These are phyloP conservation scores for Neosilurus mollespiculum DNA, from an alignment of 2,797 vertebrate species.

Conservation along the genomic window DNA sequence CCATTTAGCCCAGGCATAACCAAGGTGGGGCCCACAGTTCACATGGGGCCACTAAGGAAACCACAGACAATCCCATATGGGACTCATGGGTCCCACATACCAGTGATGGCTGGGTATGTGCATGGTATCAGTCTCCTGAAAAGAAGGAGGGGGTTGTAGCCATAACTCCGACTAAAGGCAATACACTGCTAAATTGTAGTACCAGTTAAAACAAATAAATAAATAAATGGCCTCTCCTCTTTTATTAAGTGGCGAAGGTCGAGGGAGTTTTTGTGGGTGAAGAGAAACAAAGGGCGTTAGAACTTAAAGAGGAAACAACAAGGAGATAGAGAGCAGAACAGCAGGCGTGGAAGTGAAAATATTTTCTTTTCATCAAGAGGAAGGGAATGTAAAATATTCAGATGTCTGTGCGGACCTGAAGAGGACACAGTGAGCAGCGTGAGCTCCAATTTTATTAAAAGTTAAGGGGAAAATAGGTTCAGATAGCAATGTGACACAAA, in stretches of 20 bases:
- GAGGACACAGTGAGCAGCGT: neutral
- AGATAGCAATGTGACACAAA: neutral
- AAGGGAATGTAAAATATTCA: conserved; percentile 10
- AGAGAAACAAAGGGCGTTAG: neutral
- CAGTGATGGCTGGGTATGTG: too few species aligned
- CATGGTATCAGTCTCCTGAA: conserved; percentile 7
- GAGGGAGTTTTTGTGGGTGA: neutral
- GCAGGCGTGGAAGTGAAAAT: conserved; percentile 15
- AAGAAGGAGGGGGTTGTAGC: neutral
- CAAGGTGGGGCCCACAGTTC: too few species aligned
- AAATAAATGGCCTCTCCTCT: neutral
- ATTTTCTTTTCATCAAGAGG: conserved; percentile 27
- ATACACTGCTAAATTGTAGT: neutral
- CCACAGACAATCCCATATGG: too few species aligned
- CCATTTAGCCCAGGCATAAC: too few species aligned
- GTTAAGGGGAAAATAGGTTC: neutral
- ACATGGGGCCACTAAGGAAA: too few species aligned
- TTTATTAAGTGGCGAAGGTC: neutral
- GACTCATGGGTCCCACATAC: too few species aligned
- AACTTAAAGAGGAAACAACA: neutral
- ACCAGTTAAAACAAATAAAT: neutral
- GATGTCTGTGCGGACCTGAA: neutral
- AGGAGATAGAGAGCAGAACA: too few species aligned
- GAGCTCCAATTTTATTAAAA: neutral
- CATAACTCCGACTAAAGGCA: neutral